These are phyloP conservation scores for Drosophila orena DNA, from an alignment of 1,140 invertebrate species.

Conservation along the genomic window DNA sequence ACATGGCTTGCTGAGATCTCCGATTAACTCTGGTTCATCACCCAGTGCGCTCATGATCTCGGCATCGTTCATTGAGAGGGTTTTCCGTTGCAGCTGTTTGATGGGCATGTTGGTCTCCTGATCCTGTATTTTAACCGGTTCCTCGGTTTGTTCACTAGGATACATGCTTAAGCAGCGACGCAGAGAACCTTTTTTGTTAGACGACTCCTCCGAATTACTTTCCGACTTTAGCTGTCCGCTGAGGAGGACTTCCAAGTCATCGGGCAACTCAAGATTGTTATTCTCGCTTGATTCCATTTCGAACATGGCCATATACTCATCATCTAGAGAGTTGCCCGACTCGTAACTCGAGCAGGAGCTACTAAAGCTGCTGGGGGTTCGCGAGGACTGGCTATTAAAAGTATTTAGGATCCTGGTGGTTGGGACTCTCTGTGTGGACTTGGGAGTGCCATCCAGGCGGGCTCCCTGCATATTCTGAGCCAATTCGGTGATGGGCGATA, in stretches of 20 bases:
- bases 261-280: conserved; percentile 50
- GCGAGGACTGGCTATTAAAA: conserved; percentile 84
- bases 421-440: conserved; percentile 39
- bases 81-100: conserved; percentile 39
- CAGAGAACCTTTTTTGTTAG: conserved; percentile 23
- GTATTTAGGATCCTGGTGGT: not conserved
- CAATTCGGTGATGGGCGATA: conserved; percentile 69
- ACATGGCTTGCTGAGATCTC: conserved; percentile 92
- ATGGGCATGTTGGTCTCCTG: not conserved
- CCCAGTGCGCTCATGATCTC: conserved; percentile 68
- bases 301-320: conserved; percentile 89
- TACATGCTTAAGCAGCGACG: conserved; percentile 82
- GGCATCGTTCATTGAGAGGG: conserved; percentile 72
- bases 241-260: conserved; percentile 82
- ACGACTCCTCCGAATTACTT: conserved; percentile 14
- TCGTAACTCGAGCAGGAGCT: conserved; percentile 86
- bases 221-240: conserved; percentile 48
- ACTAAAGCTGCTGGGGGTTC: conserved; percentile 67
- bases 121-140: not conserved
- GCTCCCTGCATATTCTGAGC: conserved; percentile 50
- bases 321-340: conserved; percentile 86
- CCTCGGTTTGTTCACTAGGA: conserved; percentile 35
- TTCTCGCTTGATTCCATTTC: conserved; percentile 85
- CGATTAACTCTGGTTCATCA: conserved; percentile 90
- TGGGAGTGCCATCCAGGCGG: conserved; percentile 54